Conservation (phyloP, 2,113 vertebrate species). For the Noctilio leporinus region DNA sequence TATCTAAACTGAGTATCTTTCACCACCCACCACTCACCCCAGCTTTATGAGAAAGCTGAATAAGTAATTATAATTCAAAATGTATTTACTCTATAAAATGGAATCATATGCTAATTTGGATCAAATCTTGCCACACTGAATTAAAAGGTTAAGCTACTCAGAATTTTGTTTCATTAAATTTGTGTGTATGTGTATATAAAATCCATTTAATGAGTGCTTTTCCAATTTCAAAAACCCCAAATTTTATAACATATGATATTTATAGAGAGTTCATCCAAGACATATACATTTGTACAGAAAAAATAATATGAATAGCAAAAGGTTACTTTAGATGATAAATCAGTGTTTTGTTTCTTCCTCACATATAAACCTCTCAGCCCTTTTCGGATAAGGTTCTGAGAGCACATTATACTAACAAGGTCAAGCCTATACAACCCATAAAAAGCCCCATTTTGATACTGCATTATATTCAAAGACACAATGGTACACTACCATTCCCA, state of each 20-base stretch:
- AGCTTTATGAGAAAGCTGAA: not conserved
- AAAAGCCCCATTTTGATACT: not conserved
- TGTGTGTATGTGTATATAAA: not conserved
- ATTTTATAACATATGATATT: not conserved
- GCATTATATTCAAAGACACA: not conserved
- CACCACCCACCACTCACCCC: not conserved
- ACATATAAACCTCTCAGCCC: not conserved
- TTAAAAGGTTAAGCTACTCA: not conserved
- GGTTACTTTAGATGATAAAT: not conserved
- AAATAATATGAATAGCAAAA: not conserved
- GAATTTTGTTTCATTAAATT: not conserved
- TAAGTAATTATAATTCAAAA: not conserved
- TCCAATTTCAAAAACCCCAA: not conserved
- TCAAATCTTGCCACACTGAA: not conserved
- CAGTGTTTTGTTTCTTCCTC: not conserved
- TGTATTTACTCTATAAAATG: not conserved
- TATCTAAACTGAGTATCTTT: not conserved
- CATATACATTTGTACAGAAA: not conserved
- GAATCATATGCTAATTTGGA: not conserved
- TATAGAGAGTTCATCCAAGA: conserved; percentile 3
- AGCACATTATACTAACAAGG: not conserved
- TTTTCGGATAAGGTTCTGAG: not conserved
- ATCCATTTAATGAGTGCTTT: not conserved
- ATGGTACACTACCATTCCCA: not conserved
- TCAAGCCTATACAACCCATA: not conserved